Base-by-base conservation (phyloP, 2,888 invertebrate genomes). In the Ennomos quercinarius region DNA sequence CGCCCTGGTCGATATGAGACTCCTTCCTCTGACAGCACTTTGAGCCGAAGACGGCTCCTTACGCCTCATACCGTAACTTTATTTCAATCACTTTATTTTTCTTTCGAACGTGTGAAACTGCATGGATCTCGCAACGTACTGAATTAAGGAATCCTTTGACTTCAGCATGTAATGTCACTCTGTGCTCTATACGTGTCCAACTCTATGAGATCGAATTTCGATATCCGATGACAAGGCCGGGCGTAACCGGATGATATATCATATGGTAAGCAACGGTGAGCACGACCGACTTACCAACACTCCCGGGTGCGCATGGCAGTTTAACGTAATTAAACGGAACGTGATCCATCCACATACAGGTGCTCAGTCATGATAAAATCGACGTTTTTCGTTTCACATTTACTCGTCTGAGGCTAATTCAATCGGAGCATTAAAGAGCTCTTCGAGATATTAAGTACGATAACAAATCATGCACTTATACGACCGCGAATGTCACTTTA, bases 201-300 rank as follows among this genome's bases (percentile, higher is more conserved):
- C 78, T 80, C 73, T 73, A 74, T 64, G 68, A 75, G 80, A 87
- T 92, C 79, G 71, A 78, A 84, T 91, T 79, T 77, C 89, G 75
- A 79, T 91, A 88, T 91, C 84, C 65, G 67, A 72, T 91, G 78
- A 83, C 91, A 87, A 90, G 90, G 91, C 80, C 79, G 80, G 76
- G 70, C 75, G 77, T 70, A 78, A 75, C 76, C 77, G 80, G 84
- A 84, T 87, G 86, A 87, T 88, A 91, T 88, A 84, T 87, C 86
- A 90, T 86, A 87, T 87, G 87, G 79, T 79, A 88, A 80, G 87
- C 82, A 84, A 87, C 85, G 77, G 77, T 86, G 87, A 83, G 68
- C 90, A 89, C 86, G 84, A 76, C 78, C 74, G 74, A 80, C 81
- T 80, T 81, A 76, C 77, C 68, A 67, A 71, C 71, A 77, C 56